Evolutionary conservation across 2,888 invertebrate species (phyloP).

Genomic region (Tolmerus cingulatus): DNA sequence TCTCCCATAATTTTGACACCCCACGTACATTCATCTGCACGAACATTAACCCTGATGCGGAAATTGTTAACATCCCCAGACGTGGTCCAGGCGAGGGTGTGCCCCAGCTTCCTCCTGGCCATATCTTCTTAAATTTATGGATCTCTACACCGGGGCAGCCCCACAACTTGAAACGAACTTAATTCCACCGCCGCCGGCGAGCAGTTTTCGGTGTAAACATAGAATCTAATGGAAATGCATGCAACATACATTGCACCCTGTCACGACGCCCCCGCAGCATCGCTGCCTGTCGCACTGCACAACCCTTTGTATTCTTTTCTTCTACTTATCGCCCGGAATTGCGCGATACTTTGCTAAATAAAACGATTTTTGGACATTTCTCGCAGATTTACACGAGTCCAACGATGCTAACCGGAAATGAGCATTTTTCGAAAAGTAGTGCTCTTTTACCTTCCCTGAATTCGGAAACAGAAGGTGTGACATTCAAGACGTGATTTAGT

Average conservation of each 20-base stretch:
- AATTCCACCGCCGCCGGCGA: background rate
- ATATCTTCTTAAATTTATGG: background rate
- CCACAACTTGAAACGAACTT: background rate
- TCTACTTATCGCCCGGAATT: background rate
- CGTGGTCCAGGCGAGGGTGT: background rate
- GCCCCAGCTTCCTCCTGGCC: background rate
- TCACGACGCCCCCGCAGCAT: background rate
- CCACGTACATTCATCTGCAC: background rate
- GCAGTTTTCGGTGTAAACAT: background rate
- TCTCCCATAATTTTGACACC: background rate
- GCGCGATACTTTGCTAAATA: background rate
- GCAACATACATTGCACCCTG: background rate
- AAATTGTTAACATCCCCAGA: background rate
- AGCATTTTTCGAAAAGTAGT: background rate
- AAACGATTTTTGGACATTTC: background rate
- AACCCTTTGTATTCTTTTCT: background rate
- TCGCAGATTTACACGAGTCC: background rate
- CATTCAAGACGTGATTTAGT: background rate
- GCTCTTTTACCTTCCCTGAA: background rate
- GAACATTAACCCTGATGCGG: background rate
- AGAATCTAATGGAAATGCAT: background rate
- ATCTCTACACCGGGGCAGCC: background rate
- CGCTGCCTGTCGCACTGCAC: background rate
- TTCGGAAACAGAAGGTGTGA: background rate
- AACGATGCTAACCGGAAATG: background rate